Evolutionary conservation across 1,140 invertebrate genomes (phyloP), one percentile per base, ranked within the genome.

Genomic region (Acyrthosiphon pisum): DNA sequence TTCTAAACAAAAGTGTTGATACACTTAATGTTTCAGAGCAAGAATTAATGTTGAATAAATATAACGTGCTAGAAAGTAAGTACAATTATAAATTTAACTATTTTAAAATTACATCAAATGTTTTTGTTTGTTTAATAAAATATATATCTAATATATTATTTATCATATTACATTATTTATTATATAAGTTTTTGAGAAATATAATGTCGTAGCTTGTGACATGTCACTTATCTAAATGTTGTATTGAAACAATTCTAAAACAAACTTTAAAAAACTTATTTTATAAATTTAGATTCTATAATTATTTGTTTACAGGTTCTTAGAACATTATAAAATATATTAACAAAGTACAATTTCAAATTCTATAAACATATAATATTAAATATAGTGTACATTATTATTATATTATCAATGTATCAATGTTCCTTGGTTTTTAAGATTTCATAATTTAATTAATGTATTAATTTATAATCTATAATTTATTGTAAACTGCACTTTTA

Each of bases 51-150:
- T n/a, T 68, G 8, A 68, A 60, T 3, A n/a, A 90, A 26, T 90
- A 90, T n/a, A 68, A 60, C 8, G 2, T 68, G 7, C 6, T 90
- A 26, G 60, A 90, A 90, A 90, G 89, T 90, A 90, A 68, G 53
- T 88, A 4, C 6, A 48, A 35, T 35, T 18, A 14, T 76, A 4
- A 76, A 76, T 68, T 68, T 68, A 3, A n/a, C 30, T 68, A 68
- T 68, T 68, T 68, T 35, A n/a, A n/a, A 76, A 76, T 76, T 18
- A 68, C 60, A 68, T 68, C 4, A 30, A 68, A 50, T 50, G 48
- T 50, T 76, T 35, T 41, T 41, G 41, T 41, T 41, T 41, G 41
- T 41, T 4, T 83, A 41, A 22, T 20, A 81, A 20, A 6, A 46
- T 9, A 4, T 4, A 44, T 7, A 44, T 53, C 20, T 53, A 53